A percentile compares a stretch with the other conserved stretches of the same genome.
Conservation (phyloP, 1,140 invertebrate genomes). For the Platyscapa corneri region DNA sequence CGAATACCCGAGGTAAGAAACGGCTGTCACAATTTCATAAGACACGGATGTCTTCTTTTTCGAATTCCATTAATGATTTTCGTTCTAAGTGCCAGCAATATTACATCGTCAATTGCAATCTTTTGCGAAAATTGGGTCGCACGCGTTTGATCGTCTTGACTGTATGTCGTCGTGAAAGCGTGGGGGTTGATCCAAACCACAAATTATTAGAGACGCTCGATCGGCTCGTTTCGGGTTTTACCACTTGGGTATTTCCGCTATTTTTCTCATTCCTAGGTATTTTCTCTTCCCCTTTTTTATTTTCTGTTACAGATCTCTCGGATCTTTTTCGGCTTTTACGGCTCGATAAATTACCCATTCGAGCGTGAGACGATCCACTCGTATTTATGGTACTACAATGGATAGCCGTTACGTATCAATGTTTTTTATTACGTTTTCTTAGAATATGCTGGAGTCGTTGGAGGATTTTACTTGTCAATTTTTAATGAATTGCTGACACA, state of each 20-base stretch:
- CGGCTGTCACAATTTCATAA: background rate
- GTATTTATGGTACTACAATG: conserved; percentile 24
- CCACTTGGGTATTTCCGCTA: conserved; percentile 3
- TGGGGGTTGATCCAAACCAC: background rate
- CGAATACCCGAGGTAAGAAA: background rate
- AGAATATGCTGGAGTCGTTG: background rate
- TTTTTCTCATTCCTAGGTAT: background rate
- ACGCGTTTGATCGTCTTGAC: conserved; percentile 8
- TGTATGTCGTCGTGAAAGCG: background rate
- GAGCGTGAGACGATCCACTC: conserved; percentile 21
- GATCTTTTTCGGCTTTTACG: conserved; percentile 33
- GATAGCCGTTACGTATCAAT: conserved; percentile 12
- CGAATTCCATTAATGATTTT: background rate
- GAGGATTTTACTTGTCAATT: conserved; percentile 9
- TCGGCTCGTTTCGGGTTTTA: conserved; percentile 11
- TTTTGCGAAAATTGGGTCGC: conserved; percentile 25
- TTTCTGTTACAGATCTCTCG: background rate
- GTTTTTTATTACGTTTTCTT: conserved; percentile 19
- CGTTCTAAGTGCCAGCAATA: too few species aligned
- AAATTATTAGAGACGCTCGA: conserved; percentile 26
- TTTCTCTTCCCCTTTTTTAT: conserved; percentile 11
- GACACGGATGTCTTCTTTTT: background rate
- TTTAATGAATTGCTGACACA: background rate
- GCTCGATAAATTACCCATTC: conserved; percentile 31
- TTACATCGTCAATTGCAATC: too few species aligned